Conservation (phyloP, 2,888 invertebrate species). For the Philopedon plagiatum region DNA sequence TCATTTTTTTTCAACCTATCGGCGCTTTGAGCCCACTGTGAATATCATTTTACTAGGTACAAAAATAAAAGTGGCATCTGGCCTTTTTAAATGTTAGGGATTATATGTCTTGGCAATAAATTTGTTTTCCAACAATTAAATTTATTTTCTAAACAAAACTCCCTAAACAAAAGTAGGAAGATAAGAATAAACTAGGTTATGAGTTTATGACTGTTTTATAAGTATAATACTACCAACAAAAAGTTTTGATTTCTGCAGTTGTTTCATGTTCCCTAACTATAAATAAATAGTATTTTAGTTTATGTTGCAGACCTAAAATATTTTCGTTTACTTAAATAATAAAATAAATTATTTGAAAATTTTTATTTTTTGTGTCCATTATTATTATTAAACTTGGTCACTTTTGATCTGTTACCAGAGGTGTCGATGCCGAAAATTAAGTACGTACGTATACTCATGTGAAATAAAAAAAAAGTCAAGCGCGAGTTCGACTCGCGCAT, state of each 20-base stretch:
- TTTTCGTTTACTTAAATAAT: neutral
- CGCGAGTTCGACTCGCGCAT: no score
- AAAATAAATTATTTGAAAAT: no score
- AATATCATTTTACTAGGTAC: neutral
- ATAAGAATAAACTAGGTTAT: conserved; percentile 19
- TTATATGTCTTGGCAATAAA: neutral
- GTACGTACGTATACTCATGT: no score
- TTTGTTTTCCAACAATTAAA: conserved; percentile 2
- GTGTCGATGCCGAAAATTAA: no score
- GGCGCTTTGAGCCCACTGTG: no score
- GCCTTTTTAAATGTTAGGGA: neutral
- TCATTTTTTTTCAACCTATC: neutral
- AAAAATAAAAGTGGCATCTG: neutral
- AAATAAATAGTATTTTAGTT: neutral
- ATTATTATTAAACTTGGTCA: no score
- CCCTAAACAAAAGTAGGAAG: neutral
- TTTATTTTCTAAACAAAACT: neutral
- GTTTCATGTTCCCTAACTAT: conserved; percentile 3
- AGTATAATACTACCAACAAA: conserved; percentile 11
- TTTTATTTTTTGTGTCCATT: no score
- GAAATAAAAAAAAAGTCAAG: no score
- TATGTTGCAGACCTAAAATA: neutral
- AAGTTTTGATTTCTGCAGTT: conserved; percentile 10
- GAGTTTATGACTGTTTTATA: conserved; percentile 16
- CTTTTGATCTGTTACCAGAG: no score